These are phyloP conservation scores for Podarcis muralis DNA, from an alignment of 2,113 vertebrate species.

Conservation along the genomic window DNA sequence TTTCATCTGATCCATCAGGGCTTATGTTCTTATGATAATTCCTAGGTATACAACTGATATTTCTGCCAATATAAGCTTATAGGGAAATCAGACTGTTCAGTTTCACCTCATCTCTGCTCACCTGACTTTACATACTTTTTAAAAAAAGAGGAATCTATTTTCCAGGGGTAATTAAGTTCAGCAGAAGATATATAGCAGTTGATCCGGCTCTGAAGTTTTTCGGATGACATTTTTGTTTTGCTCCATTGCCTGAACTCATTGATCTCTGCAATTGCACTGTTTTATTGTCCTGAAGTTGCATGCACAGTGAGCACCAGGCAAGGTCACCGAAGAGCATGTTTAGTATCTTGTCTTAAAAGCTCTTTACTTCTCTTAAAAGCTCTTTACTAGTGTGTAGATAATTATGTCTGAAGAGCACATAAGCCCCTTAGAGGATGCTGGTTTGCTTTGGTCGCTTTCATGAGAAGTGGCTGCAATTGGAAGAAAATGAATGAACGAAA, in stretches of 20 bases:
- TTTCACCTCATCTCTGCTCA: not conserved
- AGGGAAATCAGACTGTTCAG: not conserved
- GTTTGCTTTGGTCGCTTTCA: not conserved
- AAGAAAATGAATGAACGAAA: not conserved
- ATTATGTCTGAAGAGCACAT: not conserved
- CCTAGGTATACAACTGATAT: not conserved
- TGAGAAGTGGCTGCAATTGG: not conserved
- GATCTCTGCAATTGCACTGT: not conserved
- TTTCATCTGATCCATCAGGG: not conserved
- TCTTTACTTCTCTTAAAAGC: not conserved
- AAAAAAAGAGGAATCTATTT: not conserved
- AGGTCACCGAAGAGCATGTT: not conserved
- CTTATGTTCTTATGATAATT: not conserved
- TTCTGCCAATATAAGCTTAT: not conserved
- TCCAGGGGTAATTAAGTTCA: not conserved
- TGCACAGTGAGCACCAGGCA: rapidly evolving
- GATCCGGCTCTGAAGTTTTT: not conserved
- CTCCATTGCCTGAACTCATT: rapidly evolving
- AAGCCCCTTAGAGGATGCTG: not conserved
- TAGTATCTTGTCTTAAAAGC: not conserved
- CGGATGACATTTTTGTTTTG: not conserved
- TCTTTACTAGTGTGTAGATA: not conserved
- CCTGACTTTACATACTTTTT: not conserved
- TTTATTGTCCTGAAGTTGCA: not conserved
- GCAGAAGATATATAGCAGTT: not conserved